Evolutionary conservation across 2,797 vertebrate species (phyloP).

Genomic region (Eutrigla gurnardus): DNA sequence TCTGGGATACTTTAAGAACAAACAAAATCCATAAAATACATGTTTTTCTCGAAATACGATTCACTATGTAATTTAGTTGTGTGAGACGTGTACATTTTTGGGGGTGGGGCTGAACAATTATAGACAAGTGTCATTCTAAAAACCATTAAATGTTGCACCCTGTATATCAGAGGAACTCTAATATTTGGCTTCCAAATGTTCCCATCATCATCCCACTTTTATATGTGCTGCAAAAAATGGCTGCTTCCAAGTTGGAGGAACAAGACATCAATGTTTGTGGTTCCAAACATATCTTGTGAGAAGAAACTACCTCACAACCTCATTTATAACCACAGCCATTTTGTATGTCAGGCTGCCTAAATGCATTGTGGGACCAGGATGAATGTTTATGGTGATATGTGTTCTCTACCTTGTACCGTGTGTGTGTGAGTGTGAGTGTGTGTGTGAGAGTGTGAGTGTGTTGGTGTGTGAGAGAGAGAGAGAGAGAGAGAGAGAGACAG

Average conservation of each 20-base stretch:
- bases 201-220: not conserved
- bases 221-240: not conserved
- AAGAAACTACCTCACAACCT: not conserved
- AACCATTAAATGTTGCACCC: too few species aligned
- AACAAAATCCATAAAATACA: too few species aligned
- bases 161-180: not conserved
- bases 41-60: too few species aligned
- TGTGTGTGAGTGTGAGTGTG: constrained; percentile 18
- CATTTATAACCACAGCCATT: constrained; percentile 31
- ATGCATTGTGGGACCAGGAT: constrained; percentile 52
- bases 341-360: constrained; percentile 24
- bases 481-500: constrained; percentile 30
- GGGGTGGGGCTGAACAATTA: too few species aligned
- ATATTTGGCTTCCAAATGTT: not conserved
- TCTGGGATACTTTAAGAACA: too few species aligned
- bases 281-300: not conserved
- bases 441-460: constrained; percentile 13
- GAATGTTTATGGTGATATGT: constrained; percentile 39
- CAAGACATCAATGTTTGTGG: not conserved
- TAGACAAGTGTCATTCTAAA: too few species aligned
- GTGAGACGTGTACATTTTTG: too few species aligned
- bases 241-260: not conserved
- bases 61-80: too few species aligned
- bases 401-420: constrained; percentile 19
- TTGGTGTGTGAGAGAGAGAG: not conserved